Evolutionary conservation across 2,888 invertebrate species (phyloP).

Genomic region (Cyaniris semiargus): DNA sequence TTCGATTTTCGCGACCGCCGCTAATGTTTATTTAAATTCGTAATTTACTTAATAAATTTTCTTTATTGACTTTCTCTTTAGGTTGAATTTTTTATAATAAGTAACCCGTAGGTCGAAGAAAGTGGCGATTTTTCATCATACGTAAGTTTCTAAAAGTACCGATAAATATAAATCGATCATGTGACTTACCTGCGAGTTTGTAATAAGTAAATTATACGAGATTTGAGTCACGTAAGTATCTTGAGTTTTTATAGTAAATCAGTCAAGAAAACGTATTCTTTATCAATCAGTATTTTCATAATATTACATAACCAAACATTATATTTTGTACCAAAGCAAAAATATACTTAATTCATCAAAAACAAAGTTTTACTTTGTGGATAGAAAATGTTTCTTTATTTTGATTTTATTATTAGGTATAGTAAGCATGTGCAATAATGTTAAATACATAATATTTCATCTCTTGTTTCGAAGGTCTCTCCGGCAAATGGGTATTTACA

Average conservation of each 20-base stretch:
- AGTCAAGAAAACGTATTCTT: no score
- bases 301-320: background rate
- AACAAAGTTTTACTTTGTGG: background rate
- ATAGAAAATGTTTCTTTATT: background rate
- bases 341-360: background rate
- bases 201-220: background rate
- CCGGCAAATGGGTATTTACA: conserved; percentile 37
- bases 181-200: background rate
- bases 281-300: background rate
- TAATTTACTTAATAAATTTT: conserved; percentile 7
- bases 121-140: background rate
- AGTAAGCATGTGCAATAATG: background rate
- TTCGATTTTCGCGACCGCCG: conserved; percentile 14
- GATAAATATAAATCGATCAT: background rate
- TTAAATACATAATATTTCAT: background rate
- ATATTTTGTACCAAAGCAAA: background rate
- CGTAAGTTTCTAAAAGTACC: background rate
- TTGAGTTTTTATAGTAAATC: no score
- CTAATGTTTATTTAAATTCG: background rate
- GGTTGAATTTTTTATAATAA: background rate
- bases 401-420: background rate
- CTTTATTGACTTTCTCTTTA: conserved; percentile 19
- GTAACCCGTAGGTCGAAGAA: background rate
- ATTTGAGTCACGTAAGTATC: background rate
- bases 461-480: conserved; percentile 39